A percentile compares a stretch with the other conserved stretches of the same genome.
Conservation (phyloP, 2,888 invertebrate genomes). For the Neoascia interrupta region DNA sequence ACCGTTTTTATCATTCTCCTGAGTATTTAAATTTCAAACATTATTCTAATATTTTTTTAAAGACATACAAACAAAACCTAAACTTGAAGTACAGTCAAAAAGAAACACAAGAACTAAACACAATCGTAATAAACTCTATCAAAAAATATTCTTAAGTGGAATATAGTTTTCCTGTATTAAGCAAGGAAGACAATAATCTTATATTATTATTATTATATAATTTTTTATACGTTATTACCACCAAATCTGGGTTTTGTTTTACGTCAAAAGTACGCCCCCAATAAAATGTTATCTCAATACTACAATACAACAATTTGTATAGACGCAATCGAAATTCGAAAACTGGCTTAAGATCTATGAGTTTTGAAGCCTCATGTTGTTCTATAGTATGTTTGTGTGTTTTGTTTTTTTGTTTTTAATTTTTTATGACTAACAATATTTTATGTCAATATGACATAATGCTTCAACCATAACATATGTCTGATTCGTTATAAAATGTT, state of each 20-base stretch:
- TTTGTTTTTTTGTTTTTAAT: conserved; percentile 25
- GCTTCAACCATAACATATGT: conserved; percentile 68
- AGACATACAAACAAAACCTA: conserved; percentile 27
- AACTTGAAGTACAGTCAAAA: not conserved
- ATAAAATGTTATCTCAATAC: conserved; percentile 63
- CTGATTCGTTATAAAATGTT: conserved; percentile 69
- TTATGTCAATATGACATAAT: conserved; percentile 70
- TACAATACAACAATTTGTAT: conserved; percentile 68
- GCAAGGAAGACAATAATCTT: conserved; percentile 70
- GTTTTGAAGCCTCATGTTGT: conserved; percentile 54
- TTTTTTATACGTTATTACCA: conserved; percentile 61
- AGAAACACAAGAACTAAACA: conserved; percentile 9
- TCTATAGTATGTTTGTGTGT: conserved; percentile 44
- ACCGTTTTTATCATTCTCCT: conserved; percentile 58
- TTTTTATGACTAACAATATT: conserved; percentile 61
- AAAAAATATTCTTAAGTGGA: conserved; percentile 66
- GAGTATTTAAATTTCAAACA: conserved; percentile 62
- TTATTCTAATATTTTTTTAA: conserved; percentile 5
- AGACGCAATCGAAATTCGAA: conserved; percentile 68
- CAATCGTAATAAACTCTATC: conserved; percentile 46
- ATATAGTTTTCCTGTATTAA: conserved; percentile 68
- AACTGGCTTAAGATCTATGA: conserved; percentile 59
- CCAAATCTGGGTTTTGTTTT: conserved; percentile 61
- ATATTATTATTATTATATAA: conserved; percentile 23
- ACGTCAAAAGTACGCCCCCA: conserved; percentile 68